These are phyloP conservation scores for Amblyjoppa fuscipennis DNA, from an alignment of 2,888 invertebrate genomes.

Conservation along the genomic window DNA sequence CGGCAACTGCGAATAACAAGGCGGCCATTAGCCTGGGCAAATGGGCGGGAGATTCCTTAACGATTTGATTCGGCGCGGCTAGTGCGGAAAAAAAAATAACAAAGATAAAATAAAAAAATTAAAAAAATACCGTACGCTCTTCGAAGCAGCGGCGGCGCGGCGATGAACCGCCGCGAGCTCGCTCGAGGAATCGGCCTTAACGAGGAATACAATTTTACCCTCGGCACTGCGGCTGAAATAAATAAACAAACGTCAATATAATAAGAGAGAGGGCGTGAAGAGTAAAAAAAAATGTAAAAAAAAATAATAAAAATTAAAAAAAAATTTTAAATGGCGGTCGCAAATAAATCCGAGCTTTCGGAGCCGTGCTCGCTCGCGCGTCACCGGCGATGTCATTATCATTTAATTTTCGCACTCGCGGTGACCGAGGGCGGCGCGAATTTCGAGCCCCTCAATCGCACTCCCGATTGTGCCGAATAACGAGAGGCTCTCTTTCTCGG, in stretches of 20 bases:
- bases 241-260: conserved; percentile 57
- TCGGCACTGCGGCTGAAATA: conserved; percentile 22
- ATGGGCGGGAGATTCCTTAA: conserved; percentile 32
- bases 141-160: no score
- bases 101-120: not conserved
- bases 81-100: not conserved
- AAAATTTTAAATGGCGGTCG: conserved; percentile 39
- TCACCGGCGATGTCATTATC: conserved; percentile 80
- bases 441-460: conserved; percentile 75
- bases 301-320: conserved; percentile 29
- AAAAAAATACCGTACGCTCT: not conserved
- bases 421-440: conserved; percentile 67
- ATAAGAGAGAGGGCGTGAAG: conserved; percentile 37
- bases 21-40: conserved; percentile 44
- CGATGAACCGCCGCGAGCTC: not conserved
- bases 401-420: conserved; percentile 78
- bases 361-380: conserved; percentile 22
- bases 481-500: conserved; percentile 66
- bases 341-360: conserved; percentile 43
- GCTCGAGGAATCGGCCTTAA: conserved; percentile 48
- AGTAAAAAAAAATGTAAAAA: conserved; percentile 30
- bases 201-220: conserved; percentile 67
- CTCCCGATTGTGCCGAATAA: conserved; percentile 69
- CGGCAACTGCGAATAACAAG: conserved; percentile 31
- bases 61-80: conserved; percentile 40